Evolutionary conservation across 2,888 invertebrate species (phyloP).

Genomic region (Halictus quadricinctus): DNA sequence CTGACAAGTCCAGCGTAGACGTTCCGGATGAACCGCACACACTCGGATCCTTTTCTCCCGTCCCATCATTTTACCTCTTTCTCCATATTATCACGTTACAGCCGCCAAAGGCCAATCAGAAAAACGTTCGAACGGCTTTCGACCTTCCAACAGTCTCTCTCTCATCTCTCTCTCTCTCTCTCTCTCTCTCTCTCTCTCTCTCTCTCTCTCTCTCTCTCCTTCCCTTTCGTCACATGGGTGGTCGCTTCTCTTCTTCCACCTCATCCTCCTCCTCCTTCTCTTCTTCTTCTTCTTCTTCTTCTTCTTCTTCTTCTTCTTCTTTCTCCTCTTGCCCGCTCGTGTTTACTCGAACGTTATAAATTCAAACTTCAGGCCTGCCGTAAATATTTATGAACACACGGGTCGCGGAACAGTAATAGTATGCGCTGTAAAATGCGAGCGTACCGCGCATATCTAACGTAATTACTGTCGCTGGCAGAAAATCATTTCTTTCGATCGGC

Average conservation of each 20-base stretch:
- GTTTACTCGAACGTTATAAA: conserved; percentile 59
- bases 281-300: conserved; percentile 21
- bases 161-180: conserved; percentile 8
- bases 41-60: background rate
- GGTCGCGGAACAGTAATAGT: conserved; percentile 42
- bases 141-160: conserved; percentile 38
- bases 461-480: background rate
- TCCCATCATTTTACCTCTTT: conserved; percentile 22
- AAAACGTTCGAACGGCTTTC: conserved; percentile 43
- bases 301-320: conserved; percentile 25
- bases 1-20: conserved; percentile 5
- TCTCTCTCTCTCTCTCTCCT: background rate
- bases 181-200: background rate
- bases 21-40: conserved; percentile 1
- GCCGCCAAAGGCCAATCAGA: conserved; percentile 28
- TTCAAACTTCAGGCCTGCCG: conserved; percentile 49
- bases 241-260: conserved; percentile 41
- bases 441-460: conserved; percentile 1
- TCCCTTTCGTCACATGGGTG: conserved; percentile 48
- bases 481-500: background rate
- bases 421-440: conserved; percentile 31
- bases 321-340: conserved; percentile 37
- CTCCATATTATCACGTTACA: conserved; percentile 26
- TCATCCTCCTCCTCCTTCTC: background rate
- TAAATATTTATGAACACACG: conserved; percentile 55